Evolutionary conservation across 2,888 invertebrate species (phyloP).

Genomic region (Mesoligia furuncula): DNA sequence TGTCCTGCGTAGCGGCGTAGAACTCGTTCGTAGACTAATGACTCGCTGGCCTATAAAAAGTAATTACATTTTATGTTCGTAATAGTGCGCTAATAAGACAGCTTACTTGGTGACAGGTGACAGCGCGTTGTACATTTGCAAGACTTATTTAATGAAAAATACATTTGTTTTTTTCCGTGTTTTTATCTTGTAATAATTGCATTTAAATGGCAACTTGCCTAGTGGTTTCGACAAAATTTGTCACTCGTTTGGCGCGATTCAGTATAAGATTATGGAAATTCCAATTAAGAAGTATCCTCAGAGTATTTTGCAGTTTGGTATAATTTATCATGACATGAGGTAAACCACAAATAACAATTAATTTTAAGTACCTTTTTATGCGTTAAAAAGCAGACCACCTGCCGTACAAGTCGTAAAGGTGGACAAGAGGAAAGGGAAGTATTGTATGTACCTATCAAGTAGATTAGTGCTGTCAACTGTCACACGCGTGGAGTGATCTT

Average conservation of each 20-base stretch:
- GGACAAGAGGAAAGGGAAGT: constrained; percentile 49
- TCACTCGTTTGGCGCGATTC: background rate
- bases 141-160: background rate
- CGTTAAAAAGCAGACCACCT: constrained; percentile 35
- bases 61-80: constrained; percentile 9
- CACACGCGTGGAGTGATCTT: constrained; percentile 39
- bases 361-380: background rate
- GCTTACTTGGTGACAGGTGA: constrained; percentile 9
- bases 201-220: background rate
- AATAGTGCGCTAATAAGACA: background rate
- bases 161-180: background rate
- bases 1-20: constrained; percentile 35
- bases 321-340: background rate
- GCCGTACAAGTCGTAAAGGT: constrained; percentile 39
- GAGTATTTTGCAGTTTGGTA: background rate
- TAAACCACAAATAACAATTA: constrained; percentile 16
- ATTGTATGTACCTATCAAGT: constrained; percentile 14
- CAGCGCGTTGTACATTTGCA: constrained; percentile 1
- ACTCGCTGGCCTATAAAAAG: constrained; percentile 7
- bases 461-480: constrained; percentile 40
- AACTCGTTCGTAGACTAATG: constrained; percentile 19
- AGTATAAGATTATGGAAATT: background rate
- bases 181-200: background rate
- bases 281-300: background rate
- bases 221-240: background rate